phyloP scores from a whole-genome alignment of 2,797 vertebrate genomes.

The Tangara arthus region DNA sequence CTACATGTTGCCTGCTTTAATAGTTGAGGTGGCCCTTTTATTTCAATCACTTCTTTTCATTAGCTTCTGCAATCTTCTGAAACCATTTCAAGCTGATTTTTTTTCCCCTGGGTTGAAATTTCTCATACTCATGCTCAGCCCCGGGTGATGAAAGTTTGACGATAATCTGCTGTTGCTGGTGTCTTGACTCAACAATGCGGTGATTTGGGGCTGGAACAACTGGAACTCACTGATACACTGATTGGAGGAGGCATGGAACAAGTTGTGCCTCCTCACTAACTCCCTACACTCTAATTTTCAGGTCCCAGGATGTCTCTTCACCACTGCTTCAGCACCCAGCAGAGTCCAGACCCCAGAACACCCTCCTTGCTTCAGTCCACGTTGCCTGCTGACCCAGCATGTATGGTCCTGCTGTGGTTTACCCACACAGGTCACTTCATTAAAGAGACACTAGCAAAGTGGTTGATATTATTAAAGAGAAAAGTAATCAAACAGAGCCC shows the following conservation, averaged over 20 bases:
- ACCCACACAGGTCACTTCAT: background rate
- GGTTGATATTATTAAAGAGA: background rate
- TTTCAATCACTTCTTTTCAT: slow-evolving; percentile 11
- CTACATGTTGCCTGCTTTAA: background rate
- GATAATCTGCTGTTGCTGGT: slow-evolving; percentile 4
- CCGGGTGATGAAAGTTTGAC: background rate
- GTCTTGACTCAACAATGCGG: background rate
- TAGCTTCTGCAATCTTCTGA: slow-evolving; percentile 16
- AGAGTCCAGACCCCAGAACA: background rate
- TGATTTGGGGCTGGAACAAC: slow-evolving; percentile 29
- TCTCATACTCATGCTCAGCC: background rate
- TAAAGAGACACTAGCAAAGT: background rate
- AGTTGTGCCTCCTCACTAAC: background rate
- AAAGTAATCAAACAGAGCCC: background rate
- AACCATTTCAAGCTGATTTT: background rate
- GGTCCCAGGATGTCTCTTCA: background rate
- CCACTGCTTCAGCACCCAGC: background rate
- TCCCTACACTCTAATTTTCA: background rate
- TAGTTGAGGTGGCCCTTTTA: slow-evolving; percentile 13
- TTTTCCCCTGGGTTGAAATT: background rate
- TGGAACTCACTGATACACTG: background rate
- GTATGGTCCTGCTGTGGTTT: background rate
- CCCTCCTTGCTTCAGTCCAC: background rate
- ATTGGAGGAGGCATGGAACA: background rate
- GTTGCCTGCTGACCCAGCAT: background rate